These are phyloP conservation scores for Alviniconcha strummeri DNA, from an alignment of 2,888 invertebrate genomes.

Conservation along the genomic window DNA sequence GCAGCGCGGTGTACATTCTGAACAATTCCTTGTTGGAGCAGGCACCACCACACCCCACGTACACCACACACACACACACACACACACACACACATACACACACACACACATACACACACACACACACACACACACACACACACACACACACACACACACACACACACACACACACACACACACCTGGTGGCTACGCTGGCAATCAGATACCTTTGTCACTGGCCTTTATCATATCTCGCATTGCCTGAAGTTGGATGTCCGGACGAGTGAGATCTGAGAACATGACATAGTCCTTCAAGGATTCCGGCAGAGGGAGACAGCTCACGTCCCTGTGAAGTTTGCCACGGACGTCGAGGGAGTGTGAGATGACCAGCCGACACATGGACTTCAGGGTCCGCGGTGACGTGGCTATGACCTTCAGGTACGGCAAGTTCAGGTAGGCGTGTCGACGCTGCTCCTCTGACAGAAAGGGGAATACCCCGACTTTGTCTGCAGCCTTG, in stretches of 20 bases:
- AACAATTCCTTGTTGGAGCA: neutral
- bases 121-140: too few species aligned
- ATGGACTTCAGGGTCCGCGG: slow-evolving; percentile 13
- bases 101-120: too few species aligned
- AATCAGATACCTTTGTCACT: too few species aligned
- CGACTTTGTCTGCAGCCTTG: neutral
- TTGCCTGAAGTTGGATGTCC: neutral
- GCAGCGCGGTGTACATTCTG: neutral
- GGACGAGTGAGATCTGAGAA: slow-evolving; percentile 8
- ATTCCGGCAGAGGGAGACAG: neutral
- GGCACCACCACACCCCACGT: too few species aligned
- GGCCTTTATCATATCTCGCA: too few species aligned
- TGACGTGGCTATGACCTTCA: neutral
- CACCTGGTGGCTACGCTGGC: neutral
- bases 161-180: neutral
- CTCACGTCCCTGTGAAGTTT: neutral
- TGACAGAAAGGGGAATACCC: too few species aligned
- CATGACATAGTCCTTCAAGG: slow-evolving; percentile 9
- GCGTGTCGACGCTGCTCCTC: neutral
- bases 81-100: too few species aligned
- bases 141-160: too few species aligned
- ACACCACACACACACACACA: too few species aligned
- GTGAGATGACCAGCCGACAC: slow-evolving; percentile 11
- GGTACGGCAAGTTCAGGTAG: neutral
- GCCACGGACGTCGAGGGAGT: neutral